phyloP scores from a whole-genome alignment of 2,888 invertebrate species.

The Drymonia ruficornis region DNA sequence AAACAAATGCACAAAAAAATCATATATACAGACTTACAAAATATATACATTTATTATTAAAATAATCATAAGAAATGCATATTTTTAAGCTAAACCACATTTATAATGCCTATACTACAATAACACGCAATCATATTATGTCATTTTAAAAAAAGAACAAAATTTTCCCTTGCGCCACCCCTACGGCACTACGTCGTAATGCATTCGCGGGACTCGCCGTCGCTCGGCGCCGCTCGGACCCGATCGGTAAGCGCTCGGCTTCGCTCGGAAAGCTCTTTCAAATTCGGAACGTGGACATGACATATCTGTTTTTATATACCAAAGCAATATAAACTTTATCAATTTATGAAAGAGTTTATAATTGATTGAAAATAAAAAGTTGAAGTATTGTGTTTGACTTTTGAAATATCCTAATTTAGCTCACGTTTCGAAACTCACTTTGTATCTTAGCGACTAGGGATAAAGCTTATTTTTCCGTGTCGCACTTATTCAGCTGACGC shows the following conservation, averaged over 20 bases:
- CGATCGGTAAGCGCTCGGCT: conserved; percentile 81
- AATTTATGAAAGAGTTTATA: conserved; percentile 31
- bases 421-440: conserved; percentile 39
- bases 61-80: too few relatives aligned
- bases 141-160: neutral
- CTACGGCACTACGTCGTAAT: conserved; percentile 74
- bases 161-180: conserved; percentile 59
- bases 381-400: conserved; percentile 73
- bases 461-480: conserved; percentile 50
- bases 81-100: neutral
- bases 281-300: conserved; percentile 75
- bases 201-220: conserved; percentile 77
- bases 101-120: neutral
- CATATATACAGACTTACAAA: too few relatives aligned
- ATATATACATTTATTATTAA: too few relatives aligned
- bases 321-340: conserved; percentile 40
- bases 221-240: conserved; percentile 81
- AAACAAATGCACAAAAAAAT: too few relatives aligned
- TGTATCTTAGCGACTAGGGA: conserved; percentile 36
- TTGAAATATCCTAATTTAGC: conserved; percentile 80
- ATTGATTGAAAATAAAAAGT: conserved; percentile 41
- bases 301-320: conserved; percentile 59
- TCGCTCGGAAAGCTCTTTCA: conserved; percentile 77
- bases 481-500: conserved; percentile 75
- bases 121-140: neutral